These are phyloP conservation scores for Tinea pellionella DNA, from an alignment of 2,888 invertebrate genomes.

Conservation along the genomic window DNA sequence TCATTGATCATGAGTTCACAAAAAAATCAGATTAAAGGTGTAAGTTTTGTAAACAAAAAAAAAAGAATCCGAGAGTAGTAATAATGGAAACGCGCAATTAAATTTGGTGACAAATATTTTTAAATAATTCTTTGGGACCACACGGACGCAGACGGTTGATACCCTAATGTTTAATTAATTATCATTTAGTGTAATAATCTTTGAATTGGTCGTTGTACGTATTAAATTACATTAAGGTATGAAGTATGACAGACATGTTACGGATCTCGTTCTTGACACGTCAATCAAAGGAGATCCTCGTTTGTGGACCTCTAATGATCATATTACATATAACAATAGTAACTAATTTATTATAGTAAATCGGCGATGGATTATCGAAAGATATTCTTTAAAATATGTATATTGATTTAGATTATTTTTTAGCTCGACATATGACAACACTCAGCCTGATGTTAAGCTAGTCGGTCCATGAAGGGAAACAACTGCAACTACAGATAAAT, in stretches of 20 bases:
- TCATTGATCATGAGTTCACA: too few species aligned
- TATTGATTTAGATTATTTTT: too few species aligned
- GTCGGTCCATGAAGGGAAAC: too few species aligned
- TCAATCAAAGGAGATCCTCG: not conserved
- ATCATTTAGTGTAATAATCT: conserved; percentile 40
- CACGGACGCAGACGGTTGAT: conserved; percentile 34
- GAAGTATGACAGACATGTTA: not conserved
- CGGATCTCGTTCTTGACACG: not conserved
- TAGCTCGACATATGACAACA: too few species aligned
- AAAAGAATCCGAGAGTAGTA: too few species aligned
- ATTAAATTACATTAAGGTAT: conserved; percentile 15
- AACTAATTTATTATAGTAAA: too few species aligned
- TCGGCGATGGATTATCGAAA: too few species aligned
- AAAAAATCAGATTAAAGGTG: too few species aligned
- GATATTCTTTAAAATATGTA: too few species aligned
- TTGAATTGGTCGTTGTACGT: conserved; percentile 37
- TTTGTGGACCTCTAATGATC: not conserved
- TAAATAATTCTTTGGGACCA: conserved; percentile 43
- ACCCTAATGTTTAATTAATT: conserved; percentile 49
- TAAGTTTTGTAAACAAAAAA: too few species aligned
- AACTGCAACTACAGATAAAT: too few species aligned
- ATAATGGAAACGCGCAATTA: conserved; percentile 29
- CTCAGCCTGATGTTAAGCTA: too few species aligned
- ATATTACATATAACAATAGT: not conserved
- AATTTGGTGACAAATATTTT: conserved; percentile 57